Evolutionary conservation across 1,140 invertebrate species (phyloP), one percentile per base, ranked within the genome.

Genomic region (Condylostylus longicornis): DNA sequence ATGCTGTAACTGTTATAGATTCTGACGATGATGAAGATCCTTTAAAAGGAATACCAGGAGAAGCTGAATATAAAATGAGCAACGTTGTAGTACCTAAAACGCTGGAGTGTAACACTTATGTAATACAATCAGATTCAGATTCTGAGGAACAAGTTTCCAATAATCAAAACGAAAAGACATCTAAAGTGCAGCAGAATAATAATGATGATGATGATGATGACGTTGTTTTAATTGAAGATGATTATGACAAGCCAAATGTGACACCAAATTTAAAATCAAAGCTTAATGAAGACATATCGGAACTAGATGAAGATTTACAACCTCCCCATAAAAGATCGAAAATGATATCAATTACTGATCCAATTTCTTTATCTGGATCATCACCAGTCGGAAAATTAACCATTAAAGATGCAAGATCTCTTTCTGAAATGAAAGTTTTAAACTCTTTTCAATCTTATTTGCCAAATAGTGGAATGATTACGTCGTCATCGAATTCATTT

Each of bases 181-280:
- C 20, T 19, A 28, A 18, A 41, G 33, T 19, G 23, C 25, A 12
- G 5, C n/a, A 10, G 21, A 7, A 35, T 17, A 50, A 46, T 17
- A 54, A 61, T 12, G 59, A 62, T 33, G 59, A 62, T 40, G 67
- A 69, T 48, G 70, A 73, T 48, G 64, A 74, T 44, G 71, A 70
- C 36, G 69, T 74, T 47, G 65, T 69, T 27, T 66, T 68, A 14
- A 71, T 74, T 43, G 68, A 67, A 27, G 72, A 72, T 45, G 77
- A 79, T 43, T 52, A 49, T 40, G 51, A 54, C 21, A 17, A 27
- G 8, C 37, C 37, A 31, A 54, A 78, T 82, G 42, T n/a, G 76
- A 75, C 6, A 61, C 66, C 9, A 58, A 49, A 67, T 63, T 51
- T 46, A 51, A 7, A 58, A 51, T 39, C 40, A 49, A 10, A 43